Evolutionary conservation across 2,797 vertebrate species (phyloP).

Genomic region (Ara ararauna): DNA sequence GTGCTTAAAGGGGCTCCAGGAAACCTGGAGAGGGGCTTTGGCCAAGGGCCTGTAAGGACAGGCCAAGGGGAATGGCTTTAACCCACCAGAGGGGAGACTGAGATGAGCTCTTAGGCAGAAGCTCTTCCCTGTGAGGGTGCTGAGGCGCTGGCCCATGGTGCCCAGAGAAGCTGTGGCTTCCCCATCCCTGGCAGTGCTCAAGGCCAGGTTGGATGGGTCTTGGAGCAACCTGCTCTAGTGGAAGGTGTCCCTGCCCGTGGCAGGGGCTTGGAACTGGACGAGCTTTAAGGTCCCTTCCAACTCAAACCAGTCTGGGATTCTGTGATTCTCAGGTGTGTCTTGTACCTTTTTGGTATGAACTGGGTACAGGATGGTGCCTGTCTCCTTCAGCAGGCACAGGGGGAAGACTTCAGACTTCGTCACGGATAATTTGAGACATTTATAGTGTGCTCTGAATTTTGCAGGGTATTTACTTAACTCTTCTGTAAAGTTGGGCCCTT

Average conservation of each 20-base stretch:
- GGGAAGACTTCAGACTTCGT: accelerated
- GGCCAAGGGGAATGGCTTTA: not conserved
- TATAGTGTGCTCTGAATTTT: not conserved
- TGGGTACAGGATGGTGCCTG: not conserved
- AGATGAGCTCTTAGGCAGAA: too few species aligned
- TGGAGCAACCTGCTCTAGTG: too few species aligned
- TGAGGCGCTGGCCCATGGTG: too few species aligned
- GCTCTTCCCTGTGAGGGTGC: too few species aligned
- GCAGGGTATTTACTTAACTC: not conserved
- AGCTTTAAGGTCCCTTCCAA: not conserved
- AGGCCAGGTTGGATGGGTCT: not conserved
- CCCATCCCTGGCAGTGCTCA: not conserved
- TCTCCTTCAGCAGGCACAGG: not conserved
- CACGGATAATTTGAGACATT: not conserved
- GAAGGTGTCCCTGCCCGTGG: not conserved
- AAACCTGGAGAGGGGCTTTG: not conserved
- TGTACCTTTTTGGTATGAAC: not conserved
- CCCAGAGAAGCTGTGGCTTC: too few species aligned
- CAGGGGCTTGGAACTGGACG: not conserved
- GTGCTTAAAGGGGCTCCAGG: not conserved
- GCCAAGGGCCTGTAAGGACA: not conserved
- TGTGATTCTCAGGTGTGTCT: not conserved
- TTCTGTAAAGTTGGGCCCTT: not conserved
- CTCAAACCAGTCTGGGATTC: not conserved
- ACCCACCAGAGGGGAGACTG: not conserved